A percentile compares a stretch with the other conserved stretches of the same genome.
phyloP scores from a whole-genome alignment of 2,113 vertebrate species.

The Butastur rufipennis region DNA sequence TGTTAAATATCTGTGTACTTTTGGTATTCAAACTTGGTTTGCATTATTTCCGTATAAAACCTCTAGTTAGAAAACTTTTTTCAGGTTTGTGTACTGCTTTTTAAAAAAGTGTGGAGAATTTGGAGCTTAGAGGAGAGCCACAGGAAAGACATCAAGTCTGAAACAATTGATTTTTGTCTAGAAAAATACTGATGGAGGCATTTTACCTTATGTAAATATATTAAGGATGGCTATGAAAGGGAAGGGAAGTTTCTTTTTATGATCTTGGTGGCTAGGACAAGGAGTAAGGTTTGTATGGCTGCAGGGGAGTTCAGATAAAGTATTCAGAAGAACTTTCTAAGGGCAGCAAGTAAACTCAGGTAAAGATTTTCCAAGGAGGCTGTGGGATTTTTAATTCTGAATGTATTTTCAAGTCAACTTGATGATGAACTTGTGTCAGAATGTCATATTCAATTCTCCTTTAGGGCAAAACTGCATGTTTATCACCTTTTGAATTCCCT shows the following conservation, averaged over 20 bases:
- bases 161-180: not conserved
- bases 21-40: not conserved
- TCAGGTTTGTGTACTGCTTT: not conserved
- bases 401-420: not conserved
- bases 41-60: not conserved
- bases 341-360: not conserved
- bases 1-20: not conserved
- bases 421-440: not conserved
- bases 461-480: not conserved
- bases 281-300: not conserved
- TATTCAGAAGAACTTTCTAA: not conserved
- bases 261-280: not conserved
- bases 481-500: not conserved
- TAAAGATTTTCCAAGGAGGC: not conserved
- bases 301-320: not conserved
- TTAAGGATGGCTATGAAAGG: not conserved
- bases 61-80: not conserved
- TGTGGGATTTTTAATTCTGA: not conserved
- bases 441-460: rapidly evolving
- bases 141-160: not conserved
- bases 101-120: not conserved
- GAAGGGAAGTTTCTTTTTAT: not conserved
- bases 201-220: not conserved
- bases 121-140: not conserved
- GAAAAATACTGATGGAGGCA: not conserved